A percentile compares a stretch with the other conserved stretches of the same genome.
Evolutionary conservation across 2,888 invertebrate species (phyloP).

Genomic region (Lobophora halterata): DNA sequence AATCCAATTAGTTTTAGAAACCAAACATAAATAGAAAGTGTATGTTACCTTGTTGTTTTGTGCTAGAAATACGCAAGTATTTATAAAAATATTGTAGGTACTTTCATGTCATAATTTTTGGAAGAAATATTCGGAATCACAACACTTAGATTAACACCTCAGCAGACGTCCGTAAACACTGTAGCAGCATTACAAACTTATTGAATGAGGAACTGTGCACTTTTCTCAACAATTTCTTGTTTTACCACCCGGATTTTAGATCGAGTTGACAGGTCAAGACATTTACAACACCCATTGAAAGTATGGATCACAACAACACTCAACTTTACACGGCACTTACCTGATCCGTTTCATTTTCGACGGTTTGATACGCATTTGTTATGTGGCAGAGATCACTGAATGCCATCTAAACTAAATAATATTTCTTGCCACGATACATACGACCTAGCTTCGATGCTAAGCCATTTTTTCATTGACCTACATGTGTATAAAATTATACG

Average conservation of each 20-base stretch:
- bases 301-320: conserved; percentile 54
- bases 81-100: conserved; percentile 79
- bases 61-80: conserved; percentile 71
- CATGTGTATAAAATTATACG: conserved; percentile 76
- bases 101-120: conserved; percentile 64
- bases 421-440: conserved; percentile 79
- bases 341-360: conserved; percentile 78
- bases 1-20: conserved; percentile 36
- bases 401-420: conserved; percentile 80
- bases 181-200: conserved; percentile 11
- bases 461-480: conserved; percentile 81
- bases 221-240: conserved; percentile 46
- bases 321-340: conserved; percentile 60
- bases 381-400: conserved; percentile 80
- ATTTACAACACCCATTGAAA: conserved; percentile 70
- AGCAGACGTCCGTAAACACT: conserved; percentile 5
- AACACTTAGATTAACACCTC: conserved; percentile 19
- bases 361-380: conserved; percentile 76
- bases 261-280: conserved; percentile 74
- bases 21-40: conserved; percentile 41
- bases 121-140: conserved; percentile 19
- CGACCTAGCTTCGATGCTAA: conserved; percentile 69
- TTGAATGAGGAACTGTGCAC: conserved; percentile 29
- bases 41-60: conserved; percentile 63
- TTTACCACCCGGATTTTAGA: conserved; percentile 68